A percentile compares a stretch with the other conserved stretches of the same genome.
These are phyloP conservation scores for Prietella phreatophila DNA, from an alignment of 2,113 vertebrate species.

Conservation along the genomic window DNA sequence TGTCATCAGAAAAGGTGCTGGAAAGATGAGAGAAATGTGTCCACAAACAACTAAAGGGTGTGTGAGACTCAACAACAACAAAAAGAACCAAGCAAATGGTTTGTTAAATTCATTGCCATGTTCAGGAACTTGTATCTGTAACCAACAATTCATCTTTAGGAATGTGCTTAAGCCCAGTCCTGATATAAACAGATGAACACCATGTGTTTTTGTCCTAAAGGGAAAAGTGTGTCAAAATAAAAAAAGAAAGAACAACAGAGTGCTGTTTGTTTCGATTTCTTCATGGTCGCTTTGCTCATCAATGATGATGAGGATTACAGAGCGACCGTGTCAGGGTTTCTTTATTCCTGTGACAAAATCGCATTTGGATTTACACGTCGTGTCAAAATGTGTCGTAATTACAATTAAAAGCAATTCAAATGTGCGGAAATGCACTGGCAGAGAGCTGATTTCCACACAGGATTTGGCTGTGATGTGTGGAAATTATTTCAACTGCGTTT, in stretches of 20 bases:
- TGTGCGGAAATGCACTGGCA: not conserved
- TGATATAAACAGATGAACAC: not conserved
- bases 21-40: slow-evolving; percentile 28
- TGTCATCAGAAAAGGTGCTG: slow-evolving; percentile 32
- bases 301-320: slow-evolving; percentile 1
- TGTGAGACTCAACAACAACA: not conserved
- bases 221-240: not conserved
- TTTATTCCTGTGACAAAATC: not conserved
- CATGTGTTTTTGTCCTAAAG: not conserved
- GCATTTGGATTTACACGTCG: slow-evolving; percentile 1
- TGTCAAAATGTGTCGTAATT: not conserved
- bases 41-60: not conserved
- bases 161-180: not conserved
- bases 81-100: not conserved
- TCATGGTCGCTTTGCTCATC: not conserved
- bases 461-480: not conserved
- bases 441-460: not conserved
- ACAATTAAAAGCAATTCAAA: not conserved
- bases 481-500: not conserved
- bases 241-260: not conserved
- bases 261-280: not conserved
- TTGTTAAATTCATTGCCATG: not conserved
- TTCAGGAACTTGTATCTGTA: not conserved
- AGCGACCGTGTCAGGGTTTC: not conserved
- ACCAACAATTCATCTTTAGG: not conserved